Base-by-base conservation (phyloP, 1,140 invertebrate genomes). In the Micrasema minimum region DNA sequence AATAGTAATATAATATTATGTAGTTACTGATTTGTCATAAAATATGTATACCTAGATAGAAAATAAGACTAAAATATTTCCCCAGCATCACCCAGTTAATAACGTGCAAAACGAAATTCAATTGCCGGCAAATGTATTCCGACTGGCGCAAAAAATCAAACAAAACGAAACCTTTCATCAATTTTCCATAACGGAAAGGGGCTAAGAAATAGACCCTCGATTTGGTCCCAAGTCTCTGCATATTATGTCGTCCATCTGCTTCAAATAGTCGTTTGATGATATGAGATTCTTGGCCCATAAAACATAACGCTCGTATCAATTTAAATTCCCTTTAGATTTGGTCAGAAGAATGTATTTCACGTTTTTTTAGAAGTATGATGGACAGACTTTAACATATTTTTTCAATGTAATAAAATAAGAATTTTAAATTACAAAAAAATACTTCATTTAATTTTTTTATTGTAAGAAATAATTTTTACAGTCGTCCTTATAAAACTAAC, bases 241-340 rank as follows among this genome's bases (percentile, higher is more conserved):
- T 62, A 68, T 68, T 68, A 68, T 68, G 20, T 37, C 57, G 38
- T 37, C 64, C 64, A 66, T 67, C 70, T 72, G 70, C 46, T 72
- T 22, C 55, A 23, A 51, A 72, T 67, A 53, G 70, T 59, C 55
- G 55, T 72, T 72, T 72, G 70, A 72, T 62, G 70, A 72, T 14
- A 53, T 43, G 69, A 38, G 62, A 71, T 66, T 53, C 64, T 41
- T 38, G 53, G 26, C 35, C 37, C 57, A 64, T 72, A 72, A 72
- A 72, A 72, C 65, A 67, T 72, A 72, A 72, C 64, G 64, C 43
- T 31, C 64, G 55, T n/a, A 72, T 72, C 67, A 72, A 72, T 72
- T 72, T 67, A 72, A 67, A 67, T 67, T 72, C 65, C 53, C 10
- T n/a, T 57, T 68, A n/a, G n/a, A n/a, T n/a, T n/a, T n/a, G n/a